Conservation (phyloP, 2,888 invertebrate species). For the Teleiodes luculella region DNA sequence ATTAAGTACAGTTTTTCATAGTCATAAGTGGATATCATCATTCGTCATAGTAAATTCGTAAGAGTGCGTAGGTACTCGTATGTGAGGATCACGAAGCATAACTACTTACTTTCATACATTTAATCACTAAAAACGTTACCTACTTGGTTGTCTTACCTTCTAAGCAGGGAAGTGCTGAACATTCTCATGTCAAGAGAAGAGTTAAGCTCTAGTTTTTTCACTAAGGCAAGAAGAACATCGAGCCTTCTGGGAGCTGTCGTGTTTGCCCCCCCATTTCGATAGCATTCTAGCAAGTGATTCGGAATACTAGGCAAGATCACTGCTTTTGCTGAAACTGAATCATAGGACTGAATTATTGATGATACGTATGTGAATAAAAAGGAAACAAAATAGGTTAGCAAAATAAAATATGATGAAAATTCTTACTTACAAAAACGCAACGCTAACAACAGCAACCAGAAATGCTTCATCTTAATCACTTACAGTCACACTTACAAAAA, state of each 20-base stretch:
- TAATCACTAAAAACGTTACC: background rate
- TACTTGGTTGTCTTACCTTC: constrained; percentile 63
- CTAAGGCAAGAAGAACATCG: constrained; percentile 78
- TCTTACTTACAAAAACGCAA: constrained; percentile 46
- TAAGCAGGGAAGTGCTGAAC: constrained; percentile 76
- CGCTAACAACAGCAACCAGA: constrained; percentile 19
- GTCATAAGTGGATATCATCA: too few relatives aligned
- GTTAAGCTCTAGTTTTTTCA: constrained; percentile 80
- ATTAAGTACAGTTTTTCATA: too few relatives aligned
- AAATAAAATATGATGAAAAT: background rate
- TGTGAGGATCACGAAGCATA: too few relatives aligned
- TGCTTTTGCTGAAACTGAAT: constrained; percentile 40
- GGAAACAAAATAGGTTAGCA: background rate
- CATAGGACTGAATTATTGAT: background rate
- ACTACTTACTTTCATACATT: too few relatives aligned
- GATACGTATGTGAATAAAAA: background rate
- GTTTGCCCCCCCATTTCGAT: constrained; percentile 68
- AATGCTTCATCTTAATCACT: constrained; percentile 2
- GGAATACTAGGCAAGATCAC: constrained; percentile 73
- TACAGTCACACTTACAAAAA: background rate
- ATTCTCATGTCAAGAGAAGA: constrained; percentile 75
- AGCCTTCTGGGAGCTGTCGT: constrained; percentile 77
- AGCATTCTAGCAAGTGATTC: constrained; percentile 77
- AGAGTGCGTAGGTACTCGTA: too few relatives aligned
- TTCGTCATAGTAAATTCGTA: too few relatives aligned